These are phyloP conservation scores for Acanthisitta chloris DNA, from an alignment of 2,113 vertebrate genomes.

Conservation along the genomic window DNA sequence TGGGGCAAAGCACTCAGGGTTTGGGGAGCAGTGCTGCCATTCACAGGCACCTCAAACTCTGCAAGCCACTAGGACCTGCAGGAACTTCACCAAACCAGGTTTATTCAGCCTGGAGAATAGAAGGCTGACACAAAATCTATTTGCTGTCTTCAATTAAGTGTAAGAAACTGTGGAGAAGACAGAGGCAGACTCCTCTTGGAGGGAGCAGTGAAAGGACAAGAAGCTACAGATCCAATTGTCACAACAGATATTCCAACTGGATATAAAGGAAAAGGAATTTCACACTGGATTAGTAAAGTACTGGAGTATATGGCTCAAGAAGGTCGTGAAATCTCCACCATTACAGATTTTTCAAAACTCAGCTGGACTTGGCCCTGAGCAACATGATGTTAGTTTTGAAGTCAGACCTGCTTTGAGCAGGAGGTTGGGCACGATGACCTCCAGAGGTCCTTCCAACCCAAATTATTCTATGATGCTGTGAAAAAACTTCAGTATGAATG, in stretches of 20 bases:
- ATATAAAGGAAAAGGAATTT: neutral
- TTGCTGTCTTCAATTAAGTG: neutral
- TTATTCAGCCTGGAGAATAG: neutral
- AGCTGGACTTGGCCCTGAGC: constrained; percentile 4
- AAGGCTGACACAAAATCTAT: neutral
- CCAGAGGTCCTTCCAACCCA: constrained; percentile 40
- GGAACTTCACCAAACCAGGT: neutral
- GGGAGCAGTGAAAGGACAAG: neutral
- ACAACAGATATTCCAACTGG: neutral
- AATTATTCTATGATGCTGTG: neutral
- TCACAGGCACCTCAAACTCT: neutral
- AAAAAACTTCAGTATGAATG: neutral
- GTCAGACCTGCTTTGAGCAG: constrained; percentile 29
- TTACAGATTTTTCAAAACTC: neutral
- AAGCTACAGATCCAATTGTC: neutral
- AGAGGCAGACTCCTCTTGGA: neutral
- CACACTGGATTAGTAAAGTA: neutral
- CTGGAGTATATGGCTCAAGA: neutral
- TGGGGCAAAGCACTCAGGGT: neutral
- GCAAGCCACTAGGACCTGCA: neutral
- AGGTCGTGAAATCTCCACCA: neutral
- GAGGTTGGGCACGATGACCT: neutral
- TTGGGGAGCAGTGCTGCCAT: neutral
- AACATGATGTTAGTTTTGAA: constrained; percentile 12
- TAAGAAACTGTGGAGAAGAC: neutral